Evolutionary conservation across 2,113 vertebrate genomes (phyloP), one percentile per base, ranked within the genome.

Genomic region (Copsychus sechellarum): DNA sequence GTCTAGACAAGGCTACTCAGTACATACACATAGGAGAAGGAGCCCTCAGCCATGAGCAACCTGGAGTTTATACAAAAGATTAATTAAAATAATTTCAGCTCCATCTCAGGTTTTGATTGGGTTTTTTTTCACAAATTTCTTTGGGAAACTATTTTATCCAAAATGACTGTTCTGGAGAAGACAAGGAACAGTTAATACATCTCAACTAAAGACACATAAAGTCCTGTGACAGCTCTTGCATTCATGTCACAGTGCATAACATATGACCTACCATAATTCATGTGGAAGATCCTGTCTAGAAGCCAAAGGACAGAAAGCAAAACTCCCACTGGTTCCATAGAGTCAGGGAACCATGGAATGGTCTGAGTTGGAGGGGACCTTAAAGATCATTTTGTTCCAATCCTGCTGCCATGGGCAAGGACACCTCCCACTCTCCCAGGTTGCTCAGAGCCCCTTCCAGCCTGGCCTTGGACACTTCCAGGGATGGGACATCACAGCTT

Each of bases 231-330:
- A 57, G 20, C 21, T 81, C 51, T 53, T 60, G 31, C 48, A 51
- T 56, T 70, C 24, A 9, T 28, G 38, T 47, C 87, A 58, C 16
- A 24, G 33, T 50, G 5, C 21, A 7, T 4, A 14, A 34, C 17
- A 54, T 17, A 5, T 14, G 36, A 12, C 33, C 61, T 51, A 13
- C 29, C 26, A 22, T 21, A 79, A 38, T 26, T 73, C 0, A 0
- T 23, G 7, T 40, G 51, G 60, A 72, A 83, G 14, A 31, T 31
- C 33, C 24, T 81, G 14, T n/a, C 47, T 31, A 47, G 48, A 83
- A 77, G 64, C 25, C 10, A 9, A 66, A 69, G 25, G 11, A 86
- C 20, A 8, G 26, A 87, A 84, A 45, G 11, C 13, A 73, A 80
- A 31, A 81, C 10, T 81, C 36, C 15, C 18, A 24, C 26, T 42